These are phyloP conservation scores for Sylvietta virens DNA, from an alignment of 2,113 vertebrate genomes.

Conservation along the genomic window DNA sequence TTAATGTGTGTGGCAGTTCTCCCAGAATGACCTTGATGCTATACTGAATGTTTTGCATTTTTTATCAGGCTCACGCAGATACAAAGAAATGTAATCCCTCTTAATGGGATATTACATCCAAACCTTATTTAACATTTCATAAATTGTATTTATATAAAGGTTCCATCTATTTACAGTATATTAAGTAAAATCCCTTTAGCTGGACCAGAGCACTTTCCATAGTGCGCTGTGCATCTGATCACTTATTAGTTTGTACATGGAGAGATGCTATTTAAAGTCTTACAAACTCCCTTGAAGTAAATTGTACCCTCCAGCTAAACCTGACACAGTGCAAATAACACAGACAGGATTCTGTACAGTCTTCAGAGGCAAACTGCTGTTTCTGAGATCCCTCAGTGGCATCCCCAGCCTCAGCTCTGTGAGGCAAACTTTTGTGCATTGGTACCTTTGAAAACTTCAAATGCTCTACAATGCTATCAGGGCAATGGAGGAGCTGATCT, in stretches of 20 bases:
- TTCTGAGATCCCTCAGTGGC: conserved; percentile 59
- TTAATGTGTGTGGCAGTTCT: conserved; percentile 36
- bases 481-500: conserved; percentile 58
- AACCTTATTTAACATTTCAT: conserved; percentile 29
- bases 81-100: conserved; percentile 16
- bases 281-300: conserved; percentile 68
- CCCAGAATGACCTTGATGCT: conserved; percentile 47
- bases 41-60: conserved; percentile 21
- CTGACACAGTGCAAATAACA: conserved; percentile 60
- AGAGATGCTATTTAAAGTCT: conserved; percentile 66
- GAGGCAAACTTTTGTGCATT: conserved; percentile 59
- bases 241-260: conserved; percentile 68
- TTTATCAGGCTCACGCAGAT: conserved; percentile 23
- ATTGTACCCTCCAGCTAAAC: conserved; percentile 71
- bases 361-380: conserved; percentile 24
- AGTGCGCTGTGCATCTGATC: conserved; percentile 11
- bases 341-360: neutral
- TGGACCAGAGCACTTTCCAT: neutral
- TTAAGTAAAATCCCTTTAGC: conserved; percentile 39
- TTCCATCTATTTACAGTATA: conserved; percentile 37
- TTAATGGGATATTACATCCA: conserved; percentile 9
- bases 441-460: conserved; percentile 69
- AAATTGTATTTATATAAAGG: conserved; percentile 18
- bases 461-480: conserved; percentile 35
- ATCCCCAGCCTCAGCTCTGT: conserved; percentile 26